Base-by-base conservation (phyloP, 2,113 vertebrate genomes). In the Cebidichthys violaceus region DNA sequence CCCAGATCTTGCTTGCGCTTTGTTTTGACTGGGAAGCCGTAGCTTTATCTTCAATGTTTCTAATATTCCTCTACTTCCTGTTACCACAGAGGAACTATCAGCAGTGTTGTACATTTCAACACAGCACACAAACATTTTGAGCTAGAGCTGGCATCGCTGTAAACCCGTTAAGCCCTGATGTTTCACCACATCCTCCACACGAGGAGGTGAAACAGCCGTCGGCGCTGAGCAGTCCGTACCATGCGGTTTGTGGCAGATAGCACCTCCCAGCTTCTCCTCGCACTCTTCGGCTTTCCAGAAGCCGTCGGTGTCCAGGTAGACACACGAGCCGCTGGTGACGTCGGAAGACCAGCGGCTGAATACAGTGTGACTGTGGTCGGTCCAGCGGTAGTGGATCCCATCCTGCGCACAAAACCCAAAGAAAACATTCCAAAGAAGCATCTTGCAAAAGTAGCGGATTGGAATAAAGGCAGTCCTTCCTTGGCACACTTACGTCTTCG, bases 281-380 rank as follows among this genome's bases (percentile, higher is more conserved):
- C 98, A 99, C 39, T 96, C 93, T 0, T 93, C 95, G 75, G 97
- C 96, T 90, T 95, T 99, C 98, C 98, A 99, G 91, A 96, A 98
- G 67, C 97, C 97, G 68, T 98, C 97, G 0, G 89, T 95, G 84
- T 97, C 96, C 92, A 98, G 91, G 89, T 97, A 93, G 39, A 98
- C 97, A 68, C 98, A 99, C 9, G 93, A 89, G 45, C 96, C 96
- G 0, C 84, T 87, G 75, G 91, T 90, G 72, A 83, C 86, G 39
- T 96, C 96, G 6, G 94, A 70, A 65, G 95, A 92, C 98, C 98
- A 99, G 79, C 95, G 97, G 83, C 96, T 99, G 75, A 97, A 97
- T 18, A 94, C 93, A 0, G 96, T 94, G 57, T 92, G 96, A 59
- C 96, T 98, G 70, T 96, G 94, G 93, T 99, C 98, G 9, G 95